Conservation (phyloP, 2,113 vertebrate species). For the Cololabis saira region DNA sequence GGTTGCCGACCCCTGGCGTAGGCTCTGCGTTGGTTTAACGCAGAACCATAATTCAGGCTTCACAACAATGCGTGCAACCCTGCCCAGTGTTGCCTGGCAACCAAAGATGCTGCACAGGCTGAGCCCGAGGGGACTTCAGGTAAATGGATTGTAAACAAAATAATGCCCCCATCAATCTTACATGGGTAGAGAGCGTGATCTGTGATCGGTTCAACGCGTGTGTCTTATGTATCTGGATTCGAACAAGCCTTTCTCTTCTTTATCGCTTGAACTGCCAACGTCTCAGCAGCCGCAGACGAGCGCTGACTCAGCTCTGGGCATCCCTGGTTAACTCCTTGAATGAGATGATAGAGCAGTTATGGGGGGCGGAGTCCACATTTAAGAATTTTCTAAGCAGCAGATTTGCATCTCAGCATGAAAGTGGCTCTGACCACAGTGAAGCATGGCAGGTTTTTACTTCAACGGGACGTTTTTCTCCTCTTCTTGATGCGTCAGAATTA, state of each 20-base stretch:
- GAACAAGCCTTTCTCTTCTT: conserved; percentile 16
- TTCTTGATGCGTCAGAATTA: conserved; percentile 52
- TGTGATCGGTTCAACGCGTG: background rate
- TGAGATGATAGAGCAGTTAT: conserved; percentile 68
- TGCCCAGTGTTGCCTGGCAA: too few species aligned
- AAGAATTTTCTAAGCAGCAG: conserved; percentile 57
- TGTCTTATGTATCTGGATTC: conserved; percentile 25
- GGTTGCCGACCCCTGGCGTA: too few species aligned
- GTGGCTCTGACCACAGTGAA: conserved; percentile 57
- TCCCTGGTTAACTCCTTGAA: conserved; percentile 52
- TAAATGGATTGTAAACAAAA: background rate
- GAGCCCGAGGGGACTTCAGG: too few species aligned
- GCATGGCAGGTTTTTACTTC: conserved; percentile 46
- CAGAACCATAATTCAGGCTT: too few species aligned
- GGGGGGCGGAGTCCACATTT: conserved; percentile 60
- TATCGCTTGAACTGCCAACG: conserved; percentile 39
- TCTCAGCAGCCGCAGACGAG: conserved; percentile 48
- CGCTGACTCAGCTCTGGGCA: conserved; percentile 38
- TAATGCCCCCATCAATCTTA: background rate
- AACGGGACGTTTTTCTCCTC: conserved; percentile 5
- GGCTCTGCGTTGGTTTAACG: too few species aligned
- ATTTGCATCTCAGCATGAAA: conserved; percentile 59
- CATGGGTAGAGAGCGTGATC: background rate
- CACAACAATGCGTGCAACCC: too few species aligned
- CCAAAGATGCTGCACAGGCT: too few species aligned